phyloP scores from a whole-genome alignment of 2,888 invertebrate genomes.

The Unio pictorum region DNA sequence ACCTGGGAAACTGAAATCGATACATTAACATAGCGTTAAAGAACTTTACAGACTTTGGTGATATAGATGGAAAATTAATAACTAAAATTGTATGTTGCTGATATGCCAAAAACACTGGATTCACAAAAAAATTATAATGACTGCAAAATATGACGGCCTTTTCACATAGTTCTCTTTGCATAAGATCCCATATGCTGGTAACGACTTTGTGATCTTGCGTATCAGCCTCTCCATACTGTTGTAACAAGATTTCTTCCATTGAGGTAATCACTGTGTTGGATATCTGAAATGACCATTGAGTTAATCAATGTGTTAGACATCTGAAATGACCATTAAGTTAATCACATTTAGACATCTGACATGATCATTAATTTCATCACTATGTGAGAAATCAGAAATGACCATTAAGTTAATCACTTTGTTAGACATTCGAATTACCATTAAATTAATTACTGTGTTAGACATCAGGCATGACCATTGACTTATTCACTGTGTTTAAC shows the following conservation, averaged over 20 bases:
- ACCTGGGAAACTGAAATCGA: too few species aligned
- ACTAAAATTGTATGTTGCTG: too few species aligned
- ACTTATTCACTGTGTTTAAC: too few species aligned
- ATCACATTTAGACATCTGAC: constrained; percentile 35
- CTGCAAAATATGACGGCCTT: neutral
- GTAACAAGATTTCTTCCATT: constrained; percentile 36
- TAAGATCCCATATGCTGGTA: constrained; percentile 44
- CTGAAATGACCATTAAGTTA: constrained; percentile 22
- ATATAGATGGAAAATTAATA: too few species aligned
- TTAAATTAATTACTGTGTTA: too few species aligned
- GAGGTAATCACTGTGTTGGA: constrained; percentile 33
- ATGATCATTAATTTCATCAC: constrained; percentile 22
- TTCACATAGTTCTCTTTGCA: constrained; percentile 38
- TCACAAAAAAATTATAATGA: too few species aligned
- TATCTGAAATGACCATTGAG: constrained; percentile 29
- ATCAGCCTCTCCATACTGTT: constrained; percentile 40
- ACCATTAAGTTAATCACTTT: too few species aligned
- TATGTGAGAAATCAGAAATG: constrained; percentile 8
- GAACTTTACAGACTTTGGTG: too few species aligned
- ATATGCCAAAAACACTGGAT: too few species aligned
- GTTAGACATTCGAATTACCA: constrained; percentile 8
- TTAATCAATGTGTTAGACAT: constrained; percentile 33
- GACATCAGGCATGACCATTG: too few species aligned
- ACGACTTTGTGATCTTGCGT: constrained; percentile 30
- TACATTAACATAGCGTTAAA: too few species aligned